phyloP scores from a whole-genome alignment of 2,113 vertebrate genomes.

The Embiotoca jacksoni region DNA sequence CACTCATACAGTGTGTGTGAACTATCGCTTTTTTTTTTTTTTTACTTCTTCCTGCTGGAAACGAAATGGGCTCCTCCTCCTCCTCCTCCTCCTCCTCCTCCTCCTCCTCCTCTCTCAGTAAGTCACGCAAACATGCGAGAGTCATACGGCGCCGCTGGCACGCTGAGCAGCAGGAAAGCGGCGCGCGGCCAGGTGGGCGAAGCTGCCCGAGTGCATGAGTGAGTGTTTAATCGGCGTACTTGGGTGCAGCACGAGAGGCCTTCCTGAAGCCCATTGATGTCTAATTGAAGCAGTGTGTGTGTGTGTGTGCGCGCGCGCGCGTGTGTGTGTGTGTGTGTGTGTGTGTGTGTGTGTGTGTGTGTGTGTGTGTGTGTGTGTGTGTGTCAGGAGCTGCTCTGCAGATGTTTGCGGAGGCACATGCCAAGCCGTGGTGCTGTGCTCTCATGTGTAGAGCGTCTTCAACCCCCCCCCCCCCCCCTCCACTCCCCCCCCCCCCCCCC shows the following conservation, averaged over 20 bases:
- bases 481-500: no score
- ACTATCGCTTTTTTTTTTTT: no score
- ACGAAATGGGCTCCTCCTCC: no score
- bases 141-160: conserved; percentile 25
- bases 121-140: conserved; percentile 53
- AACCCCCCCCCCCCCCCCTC: no score
- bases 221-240: conserved; percentile 63
- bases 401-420: conserved; percentile 61
- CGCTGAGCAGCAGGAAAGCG: conserved; percentile 24
- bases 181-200: conserved; percentile 39
- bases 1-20: not conserved
- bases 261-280: conserved; percentile 74
- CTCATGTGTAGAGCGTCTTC: conserved; percentile 1
- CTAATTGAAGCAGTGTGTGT: conserved; percentile 76
- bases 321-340: conserved; percentile 70
- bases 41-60: no score
- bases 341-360: conserved; percentile 75
- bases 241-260: conserved; percentile 68
- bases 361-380: conserved; percentile 75
- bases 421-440: conserved; percentile 23
- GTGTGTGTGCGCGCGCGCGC: no score
- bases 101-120: not conserved
- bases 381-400: conserved; percentile 64
- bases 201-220: conserved; percentile 40
- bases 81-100: no score